phyloP scores from a whole-genome alignment of 2,113 vertebrate genomes.

The Lynx canadensis region DNA sequence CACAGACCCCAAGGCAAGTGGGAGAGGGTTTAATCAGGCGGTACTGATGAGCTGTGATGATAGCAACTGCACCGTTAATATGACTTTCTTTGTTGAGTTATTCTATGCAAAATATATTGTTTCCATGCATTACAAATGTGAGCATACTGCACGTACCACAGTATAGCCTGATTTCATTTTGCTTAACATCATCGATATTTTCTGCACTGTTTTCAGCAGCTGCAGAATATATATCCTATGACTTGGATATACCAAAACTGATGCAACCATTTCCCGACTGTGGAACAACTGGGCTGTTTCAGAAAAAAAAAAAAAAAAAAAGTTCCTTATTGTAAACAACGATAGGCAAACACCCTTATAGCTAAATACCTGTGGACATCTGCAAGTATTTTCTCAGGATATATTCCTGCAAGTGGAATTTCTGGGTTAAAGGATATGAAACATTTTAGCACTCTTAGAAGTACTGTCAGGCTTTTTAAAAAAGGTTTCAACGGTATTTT shows the following conservation, averaged over 20 bases:
- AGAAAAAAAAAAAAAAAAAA: neutral
- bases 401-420: neutral
- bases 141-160: too few relatives aligned
- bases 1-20: too few relatives aligned
- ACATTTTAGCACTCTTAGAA: neutral
- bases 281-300: neutral
- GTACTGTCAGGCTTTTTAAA: neutral
- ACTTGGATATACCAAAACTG: neutral
- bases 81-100: neutral
- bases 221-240: neutral
- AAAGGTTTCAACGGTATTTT: neutral
- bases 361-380: neutral
- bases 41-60: too few relatives aligned
- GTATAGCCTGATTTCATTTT: neutral
- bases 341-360: neutral
- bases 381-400: neutral
- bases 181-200: neutral
- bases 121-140: neutral
- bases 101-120: neutral
- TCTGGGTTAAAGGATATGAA: neutral
- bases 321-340: neutral
- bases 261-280: neutral
- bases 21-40: neutral
- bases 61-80: rapidly evolving
- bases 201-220: neutral